A percentile compares a stretch with the other conserved stretches of the same genome.
These are phyloP conservation scores for Porites rus DNA, from an alignment of 92 coral and sea anemone genomes.

Conservation along the genomic window DNA sequence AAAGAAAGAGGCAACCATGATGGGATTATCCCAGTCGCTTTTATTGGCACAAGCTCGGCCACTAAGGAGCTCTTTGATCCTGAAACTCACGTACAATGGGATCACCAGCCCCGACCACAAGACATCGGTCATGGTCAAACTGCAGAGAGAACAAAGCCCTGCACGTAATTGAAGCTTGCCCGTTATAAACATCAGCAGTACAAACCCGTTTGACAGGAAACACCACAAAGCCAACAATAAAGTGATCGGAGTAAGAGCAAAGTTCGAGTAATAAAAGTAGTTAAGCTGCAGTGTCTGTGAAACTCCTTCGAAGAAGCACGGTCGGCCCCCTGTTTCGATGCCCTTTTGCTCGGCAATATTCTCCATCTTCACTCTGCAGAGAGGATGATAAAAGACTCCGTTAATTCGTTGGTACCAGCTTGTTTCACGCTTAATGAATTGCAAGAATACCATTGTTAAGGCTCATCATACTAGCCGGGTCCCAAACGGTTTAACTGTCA, in stretches of 20 bases:
- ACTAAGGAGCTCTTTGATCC: constrained; percentile 6
- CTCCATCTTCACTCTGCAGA: not conserved
- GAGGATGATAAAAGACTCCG: not conserved
- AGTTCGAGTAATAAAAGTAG: constrained; percentile 33
- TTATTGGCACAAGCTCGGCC: constrained; percentile 38
- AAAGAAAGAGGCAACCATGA: constrained; percentile 36
- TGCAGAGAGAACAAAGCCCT: constrained; percentile 23
- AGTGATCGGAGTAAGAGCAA: constrained; percentile 17
- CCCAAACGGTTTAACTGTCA: no score
- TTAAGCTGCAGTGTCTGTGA: constrained; percentile 5
- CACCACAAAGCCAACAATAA: constrained; percentile 37
- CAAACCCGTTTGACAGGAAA: constrained; percentile 46
- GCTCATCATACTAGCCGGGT: no score
- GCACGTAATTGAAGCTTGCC: constrained; percentile 18
- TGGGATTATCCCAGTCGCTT: constrained; percentile 28
- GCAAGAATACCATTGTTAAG: no score
- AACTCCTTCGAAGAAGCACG: constrained; percentile 15
- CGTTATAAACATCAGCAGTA: constrained; percentile 16
- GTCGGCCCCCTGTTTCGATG: not conserved
- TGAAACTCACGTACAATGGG: constrained; percentile 17
- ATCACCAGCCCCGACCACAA: constrained; percentile 36
- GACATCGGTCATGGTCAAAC: constrained; percentile 40
- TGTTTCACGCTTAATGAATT: no score
- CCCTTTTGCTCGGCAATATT: no score
- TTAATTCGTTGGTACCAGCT: no score